phyloP scores from a whole-genome alignment of 1,140 invertebrate genomes.

The Drosophila seguyi region DNA sequence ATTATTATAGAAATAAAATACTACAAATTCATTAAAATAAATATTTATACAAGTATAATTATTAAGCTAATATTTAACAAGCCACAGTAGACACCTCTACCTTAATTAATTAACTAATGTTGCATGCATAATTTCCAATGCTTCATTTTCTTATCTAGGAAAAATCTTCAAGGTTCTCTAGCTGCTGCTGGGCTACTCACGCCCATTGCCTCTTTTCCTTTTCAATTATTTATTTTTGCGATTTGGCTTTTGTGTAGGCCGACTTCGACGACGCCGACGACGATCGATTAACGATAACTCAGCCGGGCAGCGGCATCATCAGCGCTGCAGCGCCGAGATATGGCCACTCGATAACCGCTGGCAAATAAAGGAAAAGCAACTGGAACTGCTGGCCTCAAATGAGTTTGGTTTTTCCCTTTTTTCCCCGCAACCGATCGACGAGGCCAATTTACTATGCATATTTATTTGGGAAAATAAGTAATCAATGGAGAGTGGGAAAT shows the following conservation, averaged over 20 bases:
- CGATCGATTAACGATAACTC: conserved; percentile 76
- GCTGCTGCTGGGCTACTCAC: conserved; percentile 3
- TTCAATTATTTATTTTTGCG: conserved; percentile 57
- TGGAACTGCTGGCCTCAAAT: conserved; percentile 51
- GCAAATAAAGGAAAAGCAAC: too few relatives aligned
- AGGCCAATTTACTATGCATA: conserved; percentile 78
- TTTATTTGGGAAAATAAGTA: conserved; percentile 83
- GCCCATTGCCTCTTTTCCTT: conserved; percentile 8
- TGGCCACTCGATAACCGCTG: conserved; percentile 66
- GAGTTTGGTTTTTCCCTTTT: conserved; percentile 44
- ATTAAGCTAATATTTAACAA: neutral
- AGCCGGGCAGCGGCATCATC: conserved; percentile 36
- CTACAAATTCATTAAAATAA: neutral
- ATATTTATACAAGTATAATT: neutral
- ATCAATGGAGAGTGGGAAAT: conserved; percentile 50
- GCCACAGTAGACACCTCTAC: too few relatives aligned
- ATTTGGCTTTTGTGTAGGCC: conserved; percentile 51
- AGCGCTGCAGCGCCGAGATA: conserved; percentile 45
- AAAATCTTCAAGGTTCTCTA: conserved; percentile 13
- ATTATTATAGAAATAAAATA: neutral
- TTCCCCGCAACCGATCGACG: neutral
- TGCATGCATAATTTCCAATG: conserved; percentile 4
- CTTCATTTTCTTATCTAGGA: conserved; percentile 19
- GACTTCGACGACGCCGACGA: neutral
- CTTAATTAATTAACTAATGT: conserved; percentile 1